Evolutionary conservation across 1,140 invertebrate genomes (phyloP).

Genomic region (Drosophila ercepeae): DNA sequence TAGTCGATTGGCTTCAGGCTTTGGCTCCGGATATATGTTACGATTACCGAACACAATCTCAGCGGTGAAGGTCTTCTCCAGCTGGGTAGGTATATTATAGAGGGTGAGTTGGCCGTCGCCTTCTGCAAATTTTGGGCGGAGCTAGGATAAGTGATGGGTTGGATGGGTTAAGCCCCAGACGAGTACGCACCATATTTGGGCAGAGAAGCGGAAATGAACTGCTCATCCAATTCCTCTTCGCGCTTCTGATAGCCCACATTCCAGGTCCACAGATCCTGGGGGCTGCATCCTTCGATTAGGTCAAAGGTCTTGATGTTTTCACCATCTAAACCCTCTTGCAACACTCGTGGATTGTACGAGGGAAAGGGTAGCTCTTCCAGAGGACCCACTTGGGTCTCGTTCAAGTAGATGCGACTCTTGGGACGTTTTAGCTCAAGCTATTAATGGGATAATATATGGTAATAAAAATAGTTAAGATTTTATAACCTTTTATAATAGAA

Average conservation of each 20-base stretch:
- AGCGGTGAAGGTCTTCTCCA: conserved; percentile 70
- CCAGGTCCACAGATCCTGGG: conserved; percentile 76
- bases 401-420: conserved; percentile 75
- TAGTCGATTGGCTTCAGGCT: conserved; percentile 12
- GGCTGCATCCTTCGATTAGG: conserved; percentile 66
- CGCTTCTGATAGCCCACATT: conserved; percentile 61
- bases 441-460: not conserved
- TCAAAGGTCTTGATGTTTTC: conserved; percentile 69
- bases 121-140: conserved; percentile 39
- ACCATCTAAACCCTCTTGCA: conserved; percentile 67
- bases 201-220: conserved; percentile 57
- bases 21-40: conserved; percentile 60
- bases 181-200: conserved; percentile 66
- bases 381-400: conserved; percentile 70
- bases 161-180: not conserved
- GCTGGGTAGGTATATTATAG: conserved; percentile 70
- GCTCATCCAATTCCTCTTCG: conserved; percentile 63
- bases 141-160: conserved; percentile 9
- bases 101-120: conserved; percentile 60
- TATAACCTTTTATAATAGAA: too few relatives aligned
- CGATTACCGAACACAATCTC: conserved; percentile 73
- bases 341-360: conserved; percentile 67
- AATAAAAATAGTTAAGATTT: not conserved
- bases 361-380: conserved; percentile 66
- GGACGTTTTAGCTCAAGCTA: conserved; percentile 76